Base-by-base conservation (phyloP, 2,113 vertebrate genomes). In the Blennius ocellaris region DNA sequence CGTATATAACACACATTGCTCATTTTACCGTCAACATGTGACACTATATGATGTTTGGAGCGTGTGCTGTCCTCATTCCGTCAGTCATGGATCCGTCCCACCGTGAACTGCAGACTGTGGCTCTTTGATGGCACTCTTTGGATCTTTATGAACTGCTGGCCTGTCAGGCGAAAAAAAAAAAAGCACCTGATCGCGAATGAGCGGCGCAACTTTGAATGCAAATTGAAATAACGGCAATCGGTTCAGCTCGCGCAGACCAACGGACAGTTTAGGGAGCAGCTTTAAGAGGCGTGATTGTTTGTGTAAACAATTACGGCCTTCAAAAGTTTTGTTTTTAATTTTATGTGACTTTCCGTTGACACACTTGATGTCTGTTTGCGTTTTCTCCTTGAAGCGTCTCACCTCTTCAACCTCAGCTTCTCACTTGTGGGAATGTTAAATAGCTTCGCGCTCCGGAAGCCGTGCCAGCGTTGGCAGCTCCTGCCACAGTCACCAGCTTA, bases 31-130 rank as follows among this genome's bases (percentile, higher is more conserved):
- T 83, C 68, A 63, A 59, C 63, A 51, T 72, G 62, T 78, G 71
- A 75, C 79, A n/a, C 74, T 78, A 45, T 82, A 83, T 84, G 39
- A 88, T 92, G n/a, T 87, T 55, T 85, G 44, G 3, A 69, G 54
- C 58, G 37, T 57, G 48, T 57, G 59, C n/a, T 76, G 90, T 56
- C 82, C 91, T 89, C 80, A 84, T 92, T 91, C 87, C 87, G 82
- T 87, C 88, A 84, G 41, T 89, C 71, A 76, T 54, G 49, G 47
- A 53, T 69, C 57, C 59, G 63, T 74, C 52, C n/a, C 16, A 76
- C 71, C 82, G 47, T 79, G 52, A 81, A 81, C 71, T 79, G 7
- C 63, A 65, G 59, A 70, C 47, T 84, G 60, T 49, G 40, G 76
- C 69, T 82, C 76, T 76, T 54, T 73, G 75, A 69, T 70, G 54